phyloP scores from a whole-genome alignment of 2,113 vertebrate species.

The Callipepla californica region DNA sequence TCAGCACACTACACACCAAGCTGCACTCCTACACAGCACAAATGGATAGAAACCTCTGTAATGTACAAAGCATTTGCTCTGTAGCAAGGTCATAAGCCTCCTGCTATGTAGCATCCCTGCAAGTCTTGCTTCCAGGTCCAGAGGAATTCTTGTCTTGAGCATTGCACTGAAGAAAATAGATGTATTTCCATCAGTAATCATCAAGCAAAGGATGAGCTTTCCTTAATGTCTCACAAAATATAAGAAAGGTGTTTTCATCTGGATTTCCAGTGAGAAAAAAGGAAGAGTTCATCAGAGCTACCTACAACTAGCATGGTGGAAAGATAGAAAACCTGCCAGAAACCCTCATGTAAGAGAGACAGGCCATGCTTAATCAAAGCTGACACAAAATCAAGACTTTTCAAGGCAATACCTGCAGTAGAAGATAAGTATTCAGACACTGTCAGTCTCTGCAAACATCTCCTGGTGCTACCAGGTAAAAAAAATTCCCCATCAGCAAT shows the following conservation, averaged over 20 bases:
- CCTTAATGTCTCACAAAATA: neutral
- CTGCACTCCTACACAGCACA: neutral
- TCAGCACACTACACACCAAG: neutral
- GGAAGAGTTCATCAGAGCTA: neutral
- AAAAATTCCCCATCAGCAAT: constrained; percentile 65
- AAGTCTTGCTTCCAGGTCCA: neutral
- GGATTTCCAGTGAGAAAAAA: neutral
- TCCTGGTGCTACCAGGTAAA: constrained; percentile 70
- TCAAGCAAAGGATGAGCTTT: neutral
- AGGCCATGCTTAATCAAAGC: constrained; percentile 68
- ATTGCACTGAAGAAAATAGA: neutral
- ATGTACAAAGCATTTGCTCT: neutral
- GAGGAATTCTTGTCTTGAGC: neutral
- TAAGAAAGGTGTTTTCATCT: neutral
- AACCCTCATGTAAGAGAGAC: constrained; percentile 1
- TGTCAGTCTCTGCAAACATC: constrained; percentile 80
- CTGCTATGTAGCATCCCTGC: no score
- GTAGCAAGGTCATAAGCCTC: neutral
- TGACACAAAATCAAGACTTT: constrained; percentile 82
- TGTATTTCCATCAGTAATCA: neutral
- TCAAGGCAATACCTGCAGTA: constrained; percentile 69
- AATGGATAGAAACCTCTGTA: neutral
- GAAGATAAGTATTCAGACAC: constrained; percentile 76
- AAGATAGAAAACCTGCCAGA: constrained; percentile 58
- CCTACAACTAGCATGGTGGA: constrained; percentile 9